phyloP scores from a whole-genome alignment of 2,888 invertebrate genomes.

The Polyommatus iphigenia region DNA sequence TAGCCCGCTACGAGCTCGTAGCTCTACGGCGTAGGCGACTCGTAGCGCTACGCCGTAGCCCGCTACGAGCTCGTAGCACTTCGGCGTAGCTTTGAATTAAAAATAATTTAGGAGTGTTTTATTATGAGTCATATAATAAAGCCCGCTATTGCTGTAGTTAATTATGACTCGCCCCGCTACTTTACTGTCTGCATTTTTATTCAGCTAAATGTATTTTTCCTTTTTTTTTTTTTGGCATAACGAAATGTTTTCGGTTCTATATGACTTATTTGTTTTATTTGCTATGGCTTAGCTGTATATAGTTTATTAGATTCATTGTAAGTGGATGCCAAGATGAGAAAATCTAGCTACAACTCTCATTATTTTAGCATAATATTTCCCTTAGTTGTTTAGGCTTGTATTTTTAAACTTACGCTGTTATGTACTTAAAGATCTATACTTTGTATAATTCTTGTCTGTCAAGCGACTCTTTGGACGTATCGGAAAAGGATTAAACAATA shows the following conservation, averaged over 20 bases:
- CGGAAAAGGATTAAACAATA: too few relatives aligned
- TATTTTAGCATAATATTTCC: too few relatives aligned
- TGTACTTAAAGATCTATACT: too few relatives aligned
- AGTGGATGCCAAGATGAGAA: too few relatives aligned
- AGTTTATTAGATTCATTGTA: too few relatives aligned
- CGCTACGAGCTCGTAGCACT: constrained; percentile 4
- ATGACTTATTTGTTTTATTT: too few relatives aligned
- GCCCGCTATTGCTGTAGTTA: not conserved
- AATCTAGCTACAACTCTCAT: too few relatives aligned
- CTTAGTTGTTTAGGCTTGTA: too few relatives aligned
- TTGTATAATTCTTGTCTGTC: too few relatives aligned
- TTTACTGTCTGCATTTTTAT: not conserved
- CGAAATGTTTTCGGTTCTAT: not conserved
- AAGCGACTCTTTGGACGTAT: too few relatives aligned
- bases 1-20: not conserved
- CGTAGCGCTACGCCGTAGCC: not conserved
- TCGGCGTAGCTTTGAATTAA: constrained; percentile 23
- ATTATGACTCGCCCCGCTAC: not conserved
- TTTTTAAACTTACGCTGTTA: too few relatives aligned
- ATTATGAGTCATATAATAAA: not conserved
- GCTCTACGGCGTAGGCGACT: not conserved
- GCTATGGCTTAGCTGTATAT: too few relatives aligned
- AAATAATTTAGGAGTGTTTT: constrained; percentile 21
- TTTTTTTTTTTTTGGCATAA: not conserved
- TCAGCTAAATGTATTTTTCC: not conserved